A percentile compares a stretch with the other conserved stretches of the same genome.
Conservation (phyloP, 2,797 vertebrate genomes). For the Salarias fasciatus region DNA sequence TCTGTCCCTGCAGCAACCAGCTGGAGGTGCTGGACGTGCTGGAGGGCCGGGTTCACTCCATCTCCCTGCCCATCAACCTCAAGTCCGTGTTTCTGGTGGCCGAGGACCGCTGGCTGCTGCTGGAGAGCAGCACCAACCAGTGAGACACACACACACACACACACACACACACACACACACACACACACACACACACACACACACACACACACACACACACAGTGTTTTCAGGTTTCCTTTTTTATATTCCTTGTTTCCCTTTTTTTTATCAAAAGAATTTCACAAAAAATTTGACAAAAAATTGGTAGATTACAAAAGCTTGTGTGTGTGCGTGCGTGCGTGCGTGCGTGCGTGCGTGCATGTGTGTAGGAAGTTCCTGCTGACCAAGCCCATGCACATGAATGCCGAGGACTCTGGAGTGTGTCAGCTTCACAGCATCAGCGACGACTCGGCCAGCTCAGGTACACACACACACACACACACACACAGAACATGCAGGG, state of each 20-base stretch:
- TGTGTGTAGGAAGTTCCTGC: slow-evolving; percentile 90
- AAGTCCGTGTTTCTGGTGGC: slow-evolving; percentile 90
- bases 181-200: too few species aligned
- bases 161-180: too few species aligned
- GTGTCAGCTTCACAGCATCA: slow-evolving; percentile 91
- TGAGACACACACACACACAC: too few species aligned
- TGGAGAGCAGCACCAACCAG: slow-evolving; percentile 90
- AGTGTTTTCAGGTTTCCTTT: too few species aligned
- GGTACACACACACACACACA: slow-evolving; percentile 75
- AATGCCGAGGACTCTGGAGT: slow-evolving; percentile 84
- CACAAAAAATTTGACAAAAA: too few species aligned
- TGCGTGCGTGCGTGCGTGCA: neutral
- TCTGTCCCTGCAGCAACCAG: slow-evolving; percentile 78
- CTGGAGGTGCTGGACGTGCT: slow-evolving; percentile 93
- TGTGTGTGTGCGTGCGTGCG: too few species aligned
- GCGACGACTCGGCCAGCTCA: slow-evolving; percentile 84
- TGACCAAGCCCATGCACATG: slow-evolving; percentile 90
- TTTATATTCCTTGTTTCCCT: too few species aligned
- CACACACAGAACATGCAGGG: too few species aligned
- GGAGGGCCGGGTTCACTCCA: slow-evolving; percentile 89
- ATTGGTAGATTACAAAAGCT: too few species aligned
- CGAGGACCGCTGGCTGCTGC: slow-evolving; percentile 94
- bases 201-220: too few species aligned
- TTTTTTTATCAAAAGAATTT: too few species aligned
- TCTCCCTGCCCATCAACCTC: slow-evolving; percentile 90